phyloP scores from a whole-genome alignment of 2,888 invertebrate genomes.

The Liposcelis brunnea region DNA sequence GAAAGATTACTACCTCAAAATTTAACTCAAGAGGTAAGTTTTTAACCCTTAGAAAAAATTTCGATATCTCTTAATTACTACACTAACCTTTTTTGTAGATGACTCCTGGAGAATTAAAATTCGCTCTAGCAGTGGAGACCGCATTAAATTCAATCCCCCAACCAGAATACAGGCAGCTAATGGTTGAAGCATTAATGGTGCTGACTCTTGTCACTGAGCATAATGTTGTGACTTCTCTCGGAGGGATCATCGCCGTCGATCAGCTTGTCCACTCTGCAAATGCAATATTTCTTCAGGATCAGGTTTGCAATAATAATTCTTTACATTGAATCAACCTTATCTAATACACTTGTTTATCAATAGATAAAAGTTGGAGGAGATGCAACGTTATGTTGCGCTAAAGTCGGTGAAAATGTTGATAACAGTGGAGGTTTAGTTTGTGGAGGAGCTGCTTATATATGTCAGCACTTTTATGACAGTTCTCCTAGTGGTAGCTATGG shows the following conservation, averaged over 20 bases:
- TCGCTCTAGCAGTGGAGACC: slow-evolving; percentile 92
- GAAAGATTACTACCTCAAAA: slow-evolving; percentile 79
- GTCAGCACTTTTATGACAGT: slow-evolving; percentile 93
- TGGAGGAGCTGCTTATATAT: slow-evolving; percentile 87
- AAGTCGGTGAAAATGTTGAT: slow-evolving; percentile 39
- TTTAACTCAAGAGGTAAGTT: slow-evolving; percentile 68
- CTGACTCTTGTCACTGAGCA: slow-evolving; percentile 79
- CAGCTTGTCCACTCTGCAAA: slow-evolving; percentile 88
- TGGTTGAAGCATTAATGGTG: slow-evolving; percentile 95
- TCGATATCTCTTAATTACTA: background rate
- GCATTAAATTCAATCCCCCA: slow-evolving; percentile 94
- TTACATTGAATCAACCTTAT: no score
- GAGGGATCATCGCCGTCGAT: slow-evolving; percentile 74
- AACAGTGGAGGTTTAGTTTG: slow-evolving; percentile 53
- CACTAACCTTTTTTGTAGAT: slow-evolving; percentile 37
- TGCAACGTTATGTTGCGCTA: slow-evolving; percentile 85
- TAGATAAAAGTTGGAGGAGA: slow-evolving; percentile 76
- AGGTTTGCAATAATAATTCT: slow-evolving; percentile 41
- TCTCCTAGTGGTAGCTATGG: slow-evolving; percentile 96
- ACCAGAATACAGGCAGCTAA: slow-evolving; percentile 91
- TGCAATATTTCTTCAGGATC: slow-evolving; percentile 86
- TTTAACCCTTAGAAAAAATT: background rate
- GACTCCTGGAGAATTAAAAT: slow-evolving; percentile 96
- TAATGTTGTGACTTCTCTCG: slow-evolving; percentile 56
- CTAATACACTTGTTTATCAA: no score